Conservation (phyloP, 2,113 vertebrate genomes). For the Heterocephalus glaber region DNA sequence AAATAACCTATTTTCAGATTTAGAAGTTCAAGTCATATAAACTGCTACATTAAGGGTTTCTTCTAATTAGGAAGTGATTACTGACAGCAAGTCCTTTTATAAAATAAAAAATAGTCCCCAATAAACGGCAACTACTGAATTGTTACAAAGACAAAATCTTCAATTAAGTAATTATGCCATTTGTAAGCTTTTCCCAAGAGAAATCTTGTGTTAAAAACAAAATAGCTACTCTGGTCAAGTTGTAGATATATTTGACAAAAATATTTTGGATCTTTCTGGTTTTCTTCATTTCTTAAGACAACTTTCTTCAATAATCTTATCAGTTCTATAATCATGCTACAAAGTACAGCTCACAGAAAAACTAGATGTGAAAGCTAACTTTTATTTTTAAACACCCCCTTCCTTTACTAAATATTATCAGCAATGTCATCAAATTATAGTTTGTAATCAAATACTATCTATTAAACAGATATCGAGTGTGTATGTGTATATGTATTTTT, state of each 20-base stretch:
- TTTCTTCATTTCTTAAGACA: background rate
- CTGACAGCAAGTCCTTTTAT: conserved; percentile 40
- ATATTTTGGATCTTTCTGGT: background rate
- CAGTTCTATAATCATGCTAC: conserved; percentile 65
- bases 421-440: conserved; percentile 56
- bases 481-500: background rate
- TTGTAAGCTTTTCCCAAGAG: conserved; percentile 45
- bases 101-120: conserved; percentile 64
- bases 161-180: conserved; percentile 29
- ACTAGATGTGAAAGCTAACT: conserved; percentile 29
- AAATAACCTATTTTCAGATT: conserved; percentile 50
- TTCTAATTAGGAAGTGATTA: conserved; percentile 40
- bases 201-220: conserved; percentile 34
- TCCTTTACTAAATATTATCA: conserved; percentile 62
- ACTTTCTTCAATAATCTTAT: background rate
- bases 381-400: conserved; percentile 68
- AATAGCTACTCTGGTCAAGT: conserved; percentile 2
- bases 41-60: conserved; percentile 26
- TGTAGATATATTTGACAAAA: conserved; percentile 31
- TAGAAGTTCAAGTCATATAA: conserved; percentile 52
- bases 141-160: conserved; percentile 56
- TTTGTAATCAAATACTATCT: conserved; percentile 67
- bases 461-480: conserved; percentile 57
- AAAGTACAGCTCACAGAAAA: conserved; percentile 56
- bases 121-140: conserved; percentile 53